A percentile compares a stretch with the other conserved stretches of the same genome.
Evolutionary conservation across 2,888 invertebrate genomes (phyloP).

Genomic region (Oxytorus armatus): DNA sequence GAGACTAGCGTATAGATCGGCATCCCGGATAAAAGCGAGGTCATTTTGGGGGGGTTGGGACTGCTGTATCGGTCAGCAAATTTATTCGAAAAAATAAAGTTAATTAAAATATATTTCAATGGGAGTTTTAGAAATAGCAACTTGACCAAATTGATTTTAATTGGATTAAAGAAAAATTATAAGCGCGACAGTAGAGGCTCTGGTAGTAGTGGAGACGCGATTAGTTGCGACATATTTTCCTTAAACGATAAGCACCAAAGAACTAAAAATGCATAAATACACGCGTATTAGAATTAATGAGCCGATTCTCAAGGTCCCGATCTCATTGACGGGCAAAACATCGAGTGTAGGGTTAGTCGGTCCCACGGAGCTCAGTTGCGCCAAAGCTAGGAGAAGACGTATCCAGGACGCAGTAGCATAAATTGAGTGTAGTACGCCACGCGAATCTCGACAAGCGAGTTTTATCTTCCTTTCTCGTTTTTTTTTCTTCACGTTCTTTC

Average conservation of each 20-base stretch:
- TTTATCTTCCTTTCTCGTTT: slow-evolving; percentile 9
- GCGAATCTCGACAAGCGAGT: slow-evolving; percentile 15
- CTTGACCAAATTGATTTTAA: not conserved
- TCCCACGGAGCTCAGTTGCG: not conserved
- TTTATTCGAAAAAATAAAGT: too few species aligned
- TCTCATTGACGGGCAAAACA: not conserved
- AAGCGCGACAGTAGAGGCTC: too few species aligned
- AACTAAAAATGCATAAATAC: not conserved
- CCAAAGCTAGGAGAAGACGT: not conserved
- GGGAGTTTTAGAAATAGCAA: too few species aligned
- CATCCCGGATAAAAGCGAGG: too few species aligned
- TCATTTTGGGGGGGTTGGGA: too few species aligned
- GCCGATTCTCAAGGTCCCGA: not conserved
- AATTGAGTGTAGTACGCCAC: slow-evolving; percentile 55
- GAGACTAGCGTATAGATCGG: too few species aligned
- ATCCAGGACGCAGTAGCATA: slow-evolving; percentile 29
- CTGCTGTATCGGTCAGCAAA: too few species aligned
- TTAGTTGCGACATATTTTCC: too few species aligned
- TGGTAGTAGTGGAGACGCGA: too few species aligned
- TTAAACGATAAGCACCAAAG: not conserved
- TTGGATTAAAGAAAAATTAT: not conserved
- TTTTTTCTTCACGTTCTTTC: too few species aligned
- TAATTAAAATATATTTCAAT: too few species aligned
- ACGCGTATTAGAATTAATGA: not conserved
- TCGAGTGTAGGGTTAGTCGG: not conserved